Base-by-base conservation (phyloP, 2,113 vertebrate genomes). In the Phoenicopterus ruber region DNA sequence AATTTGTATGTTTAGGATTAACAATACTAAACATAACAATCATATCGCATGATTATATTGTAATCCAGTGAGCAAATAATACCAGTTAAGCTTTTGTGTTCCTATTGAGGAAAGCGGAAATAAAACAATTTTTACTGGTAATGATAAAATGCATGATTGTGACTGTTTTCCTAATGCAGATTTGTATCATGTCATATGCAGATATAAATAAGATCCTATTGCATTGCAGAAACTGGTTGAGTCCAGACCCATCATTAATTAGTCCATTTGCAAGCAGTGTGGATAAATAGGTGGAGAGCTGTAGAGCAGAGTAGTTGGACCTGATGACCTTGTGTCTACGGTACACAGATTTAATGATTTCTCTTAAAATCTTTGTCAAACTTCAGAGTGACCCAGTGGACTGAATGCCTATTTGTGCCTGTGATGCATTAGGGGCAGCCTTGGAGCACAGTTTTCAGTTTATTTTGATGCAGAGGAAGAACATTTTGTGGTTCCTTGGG, bases 1-100 rank as follows among this genome's bases (percentile, higher is more conserved):
- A 76, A 77, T 73, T 72, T 88, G 11, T 80, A 14, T 65, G 85
- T 25, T 87, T 74, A 82, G 74, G 74, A 71, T 93, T 93, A 88
- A 67, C 3, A 4, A 13, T 46, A 46, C 57, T 72, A 88, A 93
- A 90, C 13, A 40, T 29, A 70, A 84, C 62, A 59, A 11, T 93
- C 18, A 20, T 93, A 55, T 80, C 57, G 24, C 38, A 38, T 92
- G 54, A 90, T 96, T 94, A 94, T 82, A 36, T 59, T 94, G 36
- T 83, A 95, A 66, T 95, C 34, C 66, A 85, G 17, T 52, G 52
- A 69, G 21, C 62, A 88, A 88, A 70, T 86, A 62, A 49, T 36
- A 63, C 19, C 72, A 78, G 25, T 87, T 82, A 49, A 50, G 49
- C 9, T 59, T 92, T 88, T 85, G 31, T 78, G 7, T 44, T 88